Percentiles rank a stretch among this genome's conserved stretches.
phyloP scores from a whole-genome alignment of 2,888 invertebrate species.

The Drosophila rellima region DNA sequence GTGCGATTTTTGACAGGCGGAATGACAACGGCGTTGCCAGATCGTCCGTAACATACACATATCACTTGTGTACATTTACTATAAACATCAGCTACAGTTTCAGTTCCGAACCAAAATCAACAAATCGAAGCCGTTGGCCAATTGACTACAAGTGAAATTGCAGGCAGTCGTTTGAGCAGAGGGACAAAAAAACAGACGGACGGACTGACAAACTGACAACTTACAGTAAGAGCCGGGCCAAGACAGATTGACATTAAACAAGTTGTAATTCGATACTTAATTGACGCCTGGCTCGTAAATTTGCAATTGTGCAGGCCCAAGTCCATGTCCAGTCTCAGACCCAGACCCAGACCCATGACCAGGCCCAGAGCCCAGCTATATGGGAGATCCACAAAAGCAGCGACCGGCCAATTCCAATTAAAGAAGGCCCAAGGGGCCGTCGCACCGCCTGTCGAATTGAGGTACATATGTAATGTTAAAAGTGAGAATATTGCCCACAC shows the following conservation, averaged over 20 bases:
- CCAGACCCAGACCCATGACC: constrained; percentile 4
- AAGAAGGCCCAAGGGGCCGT: constrained; percentile 78
- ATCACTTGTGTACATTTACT: neutral
- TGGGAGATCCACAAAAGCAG: constrained; percentile 39
- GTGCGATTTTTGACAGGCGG: constrained; percentile 67
- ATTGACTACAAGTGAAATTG: constrained; percentile 75
- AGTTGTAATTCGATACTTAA: constrained; percentile 86
- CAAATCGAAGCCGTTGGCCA: constrained; percentile 69
- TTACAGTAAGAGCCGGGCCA: constrained; percentile 42
- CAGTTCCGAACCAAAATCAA: constrained; percentile 28
- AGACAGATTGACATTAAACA: constrained; percentile 85
- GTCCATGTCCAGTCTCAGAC: constrained; percentile 1
- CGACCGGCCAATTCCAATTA: constrained; percentile 73
- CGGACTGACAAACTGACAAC: constrained; percentile 30
- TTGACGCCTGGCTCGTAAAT: constrained; percentile 86
- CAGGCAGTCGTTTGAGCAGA: constrained; percentile 17
- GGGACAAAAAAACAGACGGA: constrained; percentile 12
- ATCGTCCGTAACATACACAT: constrained; percentile 23
- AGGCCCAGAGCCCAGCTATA: constrained; percentile 5
- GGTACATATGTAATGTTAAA: constrained; percentile 74
- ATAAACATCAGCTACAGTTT: neutral
- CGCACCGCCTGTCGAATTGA: constrained; percentile 78
- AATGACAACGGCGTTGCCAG: constrained; percentile 56
- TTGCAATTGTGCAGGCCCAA: constrained; percentile 75
- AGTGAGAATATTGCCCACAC: constrained; percentile 76